Evolutionary conservation across 2,888 invertebrate genomes (phyloP).

Genomic region (Pardosa pseudoannulata): DNA sequence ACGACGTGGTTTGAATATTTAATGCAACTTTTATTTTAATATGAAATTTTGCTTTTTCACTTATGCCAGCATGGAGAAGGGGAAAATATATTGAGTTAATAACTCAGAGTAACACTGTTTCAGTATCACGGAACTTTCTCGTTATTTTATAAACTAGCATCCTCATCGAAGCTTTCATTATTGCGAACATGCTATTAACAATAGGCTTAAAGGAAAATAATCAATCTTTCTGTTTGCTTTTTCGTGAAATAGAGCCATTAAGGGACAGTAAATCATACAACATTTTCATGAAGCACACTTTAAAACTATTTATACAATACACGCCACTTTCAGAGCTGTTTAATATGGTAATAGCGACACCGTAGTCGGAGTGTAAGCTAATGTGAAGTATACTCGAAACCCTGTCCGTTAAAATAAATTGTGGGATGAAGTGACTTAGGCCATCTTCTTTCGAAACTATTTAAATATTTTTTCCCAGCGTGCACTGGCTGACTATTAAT

Average conservation of each 20-base stretch:
- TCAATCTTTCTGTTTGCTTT: background rate
- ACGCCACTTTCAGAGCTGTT: background rate
- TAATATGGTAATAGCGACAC: background rate
- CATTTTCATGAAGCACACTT: background rate
- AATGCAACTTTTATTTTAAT: no score
- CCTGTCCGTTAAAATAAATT: background rate
- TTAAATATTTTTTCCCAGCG: background rate
- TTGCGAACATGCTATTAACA: no score
- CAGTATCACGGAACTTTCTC: no score
- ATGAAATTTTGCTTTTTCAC: no score
- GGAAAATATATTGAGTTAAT: no score
- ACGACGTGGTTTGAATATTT: no score
- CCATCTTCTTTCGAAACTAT: background rate
- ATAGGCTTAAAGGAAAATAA: background rate
- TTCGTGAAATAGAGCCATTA: conserved; percentile 12
- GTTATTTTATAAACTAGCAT: no score
- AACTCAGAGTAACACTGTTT: no score
- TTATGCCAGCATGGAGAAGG: no score
- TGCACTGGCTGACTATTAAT: background rate
- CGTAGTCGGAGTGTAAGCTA: background rate
- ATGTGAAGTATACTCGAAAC: background rate
- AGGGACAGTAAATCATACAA: background rate
- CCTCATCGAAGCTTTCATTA: no score
- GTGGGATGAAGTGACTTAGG: background rate
- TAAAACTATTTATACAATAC: conserved; percentile 15